Conservation (phyloP, 2,113 vertebrate genomes). For the Clinocottus analis region DNA sequence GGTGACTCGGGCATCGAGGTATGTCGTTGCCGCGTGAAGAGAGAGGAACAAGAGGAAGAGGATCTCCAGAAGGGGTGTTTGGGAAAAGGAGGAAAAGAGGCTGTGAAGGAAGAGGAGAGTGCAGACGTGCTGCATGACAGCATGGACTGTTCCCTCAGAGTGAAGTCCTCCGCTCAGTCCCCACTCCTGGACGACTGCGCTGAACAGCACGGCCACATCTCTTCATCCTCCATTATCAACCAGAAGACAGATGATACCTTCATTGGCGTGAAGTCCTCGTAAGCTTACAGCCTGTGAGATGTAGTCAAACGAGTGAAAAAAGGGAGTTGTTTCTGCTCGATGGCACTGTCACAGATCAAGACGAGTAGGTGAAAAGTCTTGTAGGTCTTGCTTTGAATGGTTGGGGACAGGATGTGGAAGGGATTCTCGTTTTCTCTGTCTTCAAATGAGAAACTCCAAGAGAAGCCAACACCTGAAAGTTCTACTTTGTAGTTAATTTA, state of each 20-base stretch:
- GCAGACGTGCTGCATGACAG: slow-evolving; percentile 72
- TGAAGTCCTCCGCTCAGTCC: slow-evolving; percentile 42
- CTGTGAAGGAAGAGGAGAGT: slow-evolving; percentile 34
- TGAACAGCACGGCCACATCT: slow-evolving; percentile 27
- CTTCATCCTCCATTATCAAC: slow-evolving; percentile 41
- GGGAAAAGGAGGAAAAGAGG: slow-evolving; percentile 40
- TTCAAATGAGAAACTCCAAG: slow-evolving; percentile 20
- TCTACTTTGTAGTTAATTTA: slow-evolving; percentile 12
- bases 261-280: slow-evolving; percentile 76
- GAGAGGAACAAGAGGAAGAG: slow-evolving; percentile 67
- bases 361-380: slow-evolving; percentile 61
- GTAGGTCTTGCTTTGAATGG: slow-evolving; percentile 10
- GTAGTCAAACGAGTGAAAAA: neutral
- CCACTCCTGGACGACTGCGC: slow-evolving; percentile 38
- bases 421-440: slow-evolving; percentile 16
- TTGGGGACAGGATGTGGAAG: slow-evolving; percentile 5
- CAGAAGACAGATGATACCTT: slow-evolving; percentile 64
- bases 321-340: slow-evolving; percentile 19
- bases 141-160: slow-evolving; percentile 67
- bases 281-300: slow-evolving; percentile 32
- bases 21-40: slow-evolving; percentile 84
- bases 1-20: slow-evolving; percentile 97
- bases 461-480: slow-evolving; percentile 25
- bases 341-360: slow-evolving; percentile 39
- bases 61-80: slow-evolving; percentile 35